Percentiles rank a stretch among this genome's conserved stretches.
Evolutionary conservation across 2,888 invertebrate genomes (phyloP).

Genomic region (Sminthurides aquaticus): DNA sequence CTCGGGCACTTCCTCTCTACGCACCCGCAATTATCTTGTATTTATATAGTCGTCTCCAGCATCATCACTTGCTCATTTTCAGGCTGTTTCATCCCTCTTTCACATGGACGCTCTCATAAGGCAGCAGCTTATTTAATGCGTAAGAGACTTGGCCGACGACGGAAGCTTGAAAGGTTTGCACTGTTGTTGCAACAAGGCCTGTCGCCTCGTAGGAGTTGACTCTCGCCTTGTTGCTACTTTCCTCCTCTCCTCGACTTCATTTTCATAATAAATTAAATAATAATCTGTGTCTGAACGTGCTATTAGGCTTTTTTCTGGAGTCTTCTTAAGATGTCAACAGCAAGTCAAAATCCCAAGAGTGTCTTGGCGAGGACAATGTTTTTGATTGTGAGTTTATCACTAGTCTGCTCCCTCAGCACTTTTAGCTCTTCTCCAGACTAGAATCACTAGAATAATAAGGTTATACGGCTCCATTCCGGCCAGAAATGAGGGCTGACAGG

Average conservation of each 20-base stretch:
- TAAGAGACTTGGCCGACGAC: too few relatives aligned
- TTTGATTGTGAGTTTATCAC: background rate
- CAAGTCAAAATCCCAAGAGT: too few relatives aligned
- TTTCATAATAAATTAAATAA: too few relatives aligned
- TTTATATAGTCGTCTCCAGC: too few relatives aligned
- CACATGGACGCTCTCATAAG: too few relatives aligned
- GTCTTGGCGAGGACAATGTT: background rate
- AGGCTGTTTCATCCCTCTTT: background rate
- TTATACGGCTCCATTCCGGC: background rate
- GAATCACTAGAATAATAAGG: background rate
- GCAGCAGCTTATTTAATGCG: too few relatives aligned
- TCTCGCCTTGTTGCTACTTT: background rate
- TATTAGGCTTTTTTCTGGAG: too few relatives aligned
- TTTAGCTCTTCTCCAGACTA: background rate
- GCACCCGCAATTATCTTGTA: background rate
- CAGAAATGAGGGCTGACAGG: conserved; percentile 1
- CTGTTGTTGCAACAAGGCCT: too few relatives aligned
- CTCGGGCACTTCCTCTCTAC: background rate
- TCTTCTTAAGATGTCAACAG: too few relatives aligned
- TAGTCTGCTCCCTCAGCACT: background rate
- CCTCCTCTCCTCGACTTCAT: background rate
- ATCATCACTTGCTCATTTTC: background rate
- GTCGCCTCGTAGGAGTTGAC: background rate
- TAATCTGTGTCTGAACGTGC: too few relatives aligned
- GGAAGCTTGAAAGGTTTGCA: too few relatives aligned